phyloP scores from a whole-genome alignment of 2,113 vertebrate genomes.

The Pongo abelii region DNA sequence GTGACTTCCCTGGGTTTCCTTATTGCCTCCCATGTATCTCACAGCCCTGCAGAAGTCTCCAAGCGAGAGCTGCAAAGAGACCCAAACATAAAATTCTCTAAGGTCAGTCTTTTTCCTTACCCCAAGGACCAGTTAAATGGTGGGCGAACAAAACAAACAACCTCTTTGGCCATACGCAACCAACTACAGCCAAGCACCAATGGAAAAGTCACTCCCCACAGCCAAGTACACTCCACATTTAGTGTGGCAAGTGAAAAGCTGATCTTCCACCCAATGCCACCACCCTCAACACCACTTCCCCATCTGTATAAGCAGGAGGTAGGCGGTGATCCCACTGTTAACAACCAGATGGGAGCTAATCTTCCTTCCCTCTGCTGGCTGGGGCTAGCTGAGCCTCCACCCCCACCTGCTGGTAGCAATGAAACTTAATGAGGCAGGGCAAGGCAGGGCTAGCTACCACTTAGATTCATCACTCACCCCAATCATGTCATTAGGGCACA shows the following conservation, averaged over 20 bases:
- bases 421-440: not conserved
- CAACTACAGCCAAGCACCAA: not conserved
- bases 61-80: not conserved
- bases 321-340: not conserved
- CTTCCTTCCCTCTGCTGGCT: not conserved
- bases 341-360: not conserved
- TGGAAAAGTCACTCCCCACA: not conserved
- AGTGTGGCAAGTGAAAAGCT: not conserved
- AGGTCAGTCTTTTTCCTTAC: not conserved
- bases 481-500: too few species aligned
- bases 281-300: not conserved
- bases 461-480: not conserved
- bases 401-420: not conserved
- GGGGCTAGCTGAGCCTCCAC: not conserved
- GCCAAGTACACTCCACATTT: not conserved
- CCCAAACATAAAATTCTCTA: not conserved
- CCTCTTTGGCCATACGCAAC: not conserved
- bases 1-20: not conserved
- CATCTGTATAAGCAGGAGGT: not conserved
- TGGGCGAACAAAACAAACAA: not conserved
- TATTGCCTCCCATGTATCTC: not conserved
- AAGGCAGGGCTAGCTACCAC: not conserved
- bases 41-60: not conserved
- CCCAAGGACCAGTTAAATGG: not conserved
- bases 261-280: not conserved